Conservation (phyloP, 1,140 invertebrate species). For the Drosophila persimilis region DNA sequence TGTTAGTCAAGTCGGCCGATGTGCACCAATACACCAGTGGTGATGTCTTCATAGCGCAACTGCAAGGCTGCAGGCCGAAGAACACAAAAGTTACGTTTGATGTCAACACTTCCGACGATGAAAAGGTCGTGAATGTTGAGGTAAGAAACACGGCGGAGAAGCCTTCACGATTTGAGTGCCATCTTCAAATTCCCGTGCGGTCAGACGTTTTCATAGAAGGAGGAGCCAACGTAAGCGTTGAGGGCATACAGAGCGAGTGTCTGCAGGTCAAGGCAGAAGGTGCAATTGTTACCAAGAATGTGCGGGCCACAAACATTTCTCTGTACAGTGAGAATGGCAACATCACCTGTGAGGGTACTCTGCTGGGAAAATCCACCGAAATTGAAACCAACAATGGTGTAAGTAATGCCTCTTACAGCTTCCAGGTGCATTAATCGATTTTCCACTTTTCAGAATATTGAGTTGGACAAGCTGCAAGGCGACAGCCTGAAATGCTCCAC, state of each 20-base stretch:
- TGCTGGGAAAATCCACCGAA: constrained; percentile 61
- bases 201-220: constrained; percentile 52
- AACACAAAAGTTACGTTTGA: constrained; percentile 59
- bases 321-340: constrained; percentile 62
- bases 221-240: constrained; percentile 45
- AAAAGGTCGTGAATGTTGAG: constrained; percentile 58
- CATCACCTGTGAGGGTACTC: constrained; percentile 58
- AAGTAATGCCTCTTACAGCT: neutral
- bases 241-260: constrained; percentile 58
- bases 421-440: neutral
- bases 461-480: constrained; percentile 72
- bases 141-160: constrained; percentile 43
- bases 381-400: constrained; percentile 68
- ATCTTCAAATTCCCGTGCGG: constrained; percentile 64
- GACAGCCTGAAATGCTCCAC: constrained; percentile 64
- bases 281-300: constrained; percentile 63
- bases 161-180: constrained; percentile 45
- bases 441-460: constrained; percentile 53
- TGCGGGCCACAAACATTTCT: constrained; percentile 53
- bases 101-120: constrained; percentile 51
- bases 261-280: constrained; percentile 50
- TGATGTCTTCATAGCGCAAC: constrained; percentile 64
- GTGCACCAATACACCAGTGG: constrained; percentile 66
- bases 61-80: constrained; percentile 46
- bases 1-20: constrained; percentile 61